Percentiles rank a stretch among this genome's conserved stretches.
Evolutionary conservation across 2,888 invertebrate species (phyloP).

Genomic region (Nymphalis polychloros): DNA sequence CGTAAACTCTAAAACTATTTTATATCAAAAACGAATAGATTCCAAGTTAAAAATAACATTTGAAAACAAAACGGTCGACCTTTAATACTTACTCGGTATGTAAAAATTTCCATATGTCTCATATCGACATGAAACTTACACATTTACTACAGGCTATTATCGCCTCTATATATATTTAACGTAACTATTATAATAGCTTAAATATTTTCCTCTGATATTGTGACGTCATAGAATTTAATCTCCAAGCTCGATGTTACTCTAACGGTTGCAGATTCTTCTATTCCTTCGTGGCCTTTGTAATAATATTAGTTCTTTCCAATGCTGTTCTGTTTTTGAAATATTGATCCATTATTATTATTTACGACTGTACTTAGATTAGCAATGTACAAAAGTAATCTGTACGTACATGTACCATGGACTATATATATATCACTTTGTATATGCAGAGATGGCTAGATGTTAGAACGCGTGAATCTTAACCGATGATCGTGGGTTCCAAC

Average conservation of each 20-base stretch:
- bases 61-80: not conserved
- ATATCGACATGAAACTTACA: not conserved
- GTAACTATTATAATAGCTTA: not conserved
- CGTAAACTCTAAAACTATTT: not conserved
- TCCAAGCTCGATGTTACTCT: slow-evolving; percentile 5
- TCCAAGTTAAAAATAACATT: not conserved
- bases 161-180: not conserved
- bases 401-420: too few relatives aligned
- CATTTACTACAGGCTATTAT: slow-evolving; percentile 1
- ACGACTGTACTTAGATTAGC: too few relatives aligned
- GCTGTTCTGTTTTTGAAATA: not conserved
- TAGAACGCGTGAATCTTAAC: too few relatives aligned
- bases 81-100: not conserved
- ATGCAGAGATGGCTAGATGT: too few relatives aligned
- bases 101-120: slow-evolving; percentile 2
- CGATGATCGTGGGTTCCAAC: too few relatives aligned
- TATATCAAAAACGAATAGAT: not conserved
- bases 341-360: too few relatives aligned
- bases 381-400: too few relatives aligned
- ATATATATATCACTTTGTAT: too few relatives aligned
- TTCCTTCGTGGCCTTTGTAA: slow-evolving; percentile 5
- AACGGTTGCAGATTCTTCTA: not conserved
- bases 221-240: slow-evolving; percentile 13
- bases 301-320: slow-evolving; percentile 8
- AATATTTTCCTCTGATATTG: not conserved